phyloP scores from a whole-genome alignment of 2,888 invertebrate genomes.

The Leucania comma region DNA sequence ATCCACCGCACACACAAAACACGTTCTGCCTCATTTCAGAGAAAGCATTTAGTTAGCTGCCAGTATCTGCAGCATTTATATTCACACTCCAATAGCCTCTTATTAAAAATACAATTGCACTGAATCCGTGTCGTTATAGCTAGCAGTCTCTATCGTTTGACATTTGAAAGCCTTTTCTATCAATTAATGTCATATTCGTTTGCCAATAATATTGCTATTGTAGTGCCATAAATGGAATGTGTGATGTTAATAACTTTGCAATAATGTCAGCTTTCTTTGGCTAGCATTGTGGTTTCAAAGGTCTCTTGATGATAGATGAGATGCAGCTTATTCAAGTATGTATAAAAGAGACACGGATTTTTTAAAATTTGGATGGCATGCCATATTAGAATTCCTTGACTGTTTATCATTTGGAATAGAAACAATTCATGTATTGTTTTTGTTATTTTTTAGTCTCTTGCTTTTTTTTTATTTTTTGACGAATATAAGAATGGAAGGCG shows the following conservation, averaged over 20 bases:
- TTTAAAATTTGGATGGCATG: too few species aligned
- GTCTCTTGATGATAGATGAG: constrained; percentile 4
- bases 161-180: constrained; percentile 50
- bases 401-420: too few species aligned
- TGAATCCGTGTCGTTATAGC: constrained; percentile 23
- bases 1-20: not conserved
- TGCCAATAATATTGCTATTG: too few species aligned
- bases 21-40: constrained; percentile 46
- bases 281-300: constrained; percentile 25
- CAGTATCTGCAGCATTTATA: constrained; percentile 24
- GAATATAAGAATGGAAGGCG: too few species aligned
- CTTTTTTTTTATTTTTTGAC: too few species aligned
- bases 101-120: constrained; percentile 43
- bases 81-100: constrained; percentile 31
- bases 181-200: constrained; percentile 47
- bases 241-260: constrained; percentile 34
- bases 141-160: constrained; percentile 46
- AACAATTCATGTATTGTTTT: too few species aligned
- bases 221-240: constrained; percentile 34
- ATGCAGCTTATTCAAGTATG: too few species aligned
- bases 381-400: too few species aligned
- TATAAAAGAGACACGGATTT: too few species aligned
- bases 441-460: too few species aligned
- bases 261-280: constrained; percentile 19
- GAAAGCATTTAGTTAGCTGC: constrained; percentile 37